Percentiles rank a stretch among this genome's conserved stretches.
Conservation (phyloP, 2,797 vertebrate genomes). For the Pterois miles region DNA sequence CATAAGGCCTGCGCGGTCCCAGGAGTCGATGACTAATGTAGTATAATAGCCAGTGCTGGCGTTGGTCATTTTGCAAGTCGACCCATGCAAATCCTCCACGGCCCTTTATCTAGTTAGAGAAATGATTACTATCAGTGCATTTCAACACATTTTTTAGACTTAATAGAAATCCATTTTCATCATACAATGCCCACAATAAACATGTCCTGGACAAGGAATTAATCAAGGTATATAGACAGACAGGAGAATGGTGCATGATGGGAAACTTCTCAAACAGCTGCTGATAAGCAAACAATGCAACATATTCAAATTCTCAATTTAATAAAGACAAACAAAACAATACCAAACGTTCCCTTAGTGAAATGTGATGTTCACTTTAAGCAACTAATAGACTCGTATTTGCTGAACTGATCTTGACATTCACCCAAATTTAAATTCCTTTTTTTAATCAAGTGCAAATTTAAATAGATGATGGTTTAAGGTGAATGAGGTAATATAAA, state of each 20-base stretch:
- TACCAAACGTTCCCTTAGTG: background rate
- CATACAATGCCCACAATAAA: background rate
- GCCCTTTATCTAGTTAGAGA: slow-evolving; percentile 61
- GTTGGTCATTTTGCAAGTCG: slow-evolving; percentile 76
- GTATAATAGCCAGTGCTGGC: slow-evolving; percentile 73
- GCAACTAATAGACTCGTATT: background rate
- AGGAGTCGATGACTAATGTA: slow-evolving; percentile 75
- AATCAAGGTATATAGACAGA: background rate
- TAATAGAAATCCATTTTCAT: slow-evolving; percentile 29
- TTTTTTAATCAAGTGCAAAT: background rate
- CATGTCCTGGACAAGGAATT: background rate
- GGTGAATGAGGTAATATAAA: too few species aligned
- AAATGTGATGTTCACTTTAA: background rate
- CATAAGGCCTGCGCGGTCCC: slow-evolving; percentile 54
- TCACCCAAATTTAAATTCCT: background rate
- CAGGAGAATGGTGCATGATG: background rate
- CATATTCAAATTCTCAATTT: background rate
- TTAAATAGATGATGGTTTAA: background rate
- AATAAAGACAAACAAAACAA: background rate
- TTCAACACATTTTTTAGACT: slow-evolving; percentile 41
- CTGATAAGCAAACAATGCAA: background rate
- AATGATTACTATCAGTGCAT: slow-evolving; percentile 56
- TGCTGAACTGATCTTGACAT: background rate
- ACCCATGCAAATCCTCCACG: slow-evolving; percentile 62
- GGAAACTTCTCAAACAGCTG: background rate